These are phyloP conservation scores for Agonopterix heracliana DNA, from an alignment of 2,888 invertebrate genomes.

Conservation along the genomic window DNA sequence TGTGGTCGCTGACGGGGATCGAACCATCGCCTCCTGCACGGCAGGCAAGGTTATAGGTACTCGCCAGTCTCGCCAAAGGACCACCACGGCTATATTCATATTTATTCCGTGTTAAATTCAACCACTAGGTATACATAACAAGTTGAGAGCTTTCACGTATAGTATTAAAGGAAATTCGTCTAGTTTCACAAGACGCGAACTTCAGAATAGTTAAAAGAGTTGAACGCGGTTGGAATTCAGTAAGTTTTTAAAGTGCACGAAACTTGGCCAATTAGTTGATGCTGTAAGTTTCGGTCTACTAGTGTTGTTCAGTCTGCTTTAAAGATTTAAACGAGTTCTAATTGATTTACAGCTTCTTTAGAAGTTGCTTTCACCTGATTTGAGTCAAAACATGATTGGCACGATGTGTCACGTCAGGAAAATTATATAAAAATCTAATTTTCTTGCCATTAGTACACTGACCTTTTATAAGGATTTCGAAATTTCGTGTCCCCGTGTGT, in stretches of 20 bases:
- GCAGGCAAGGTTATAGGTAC: too few relatives aligned
- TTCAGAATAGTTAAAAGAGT: constrained; percentile 12
- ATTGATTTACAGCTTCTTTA: constrained; percentile 15
- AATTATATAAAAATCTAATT: too few relatives aligned
- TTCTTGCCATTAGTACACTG: too few relatives aligned
- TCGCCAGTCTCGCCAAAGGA: too few relatives aligned
- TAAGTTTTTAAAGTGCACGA: constrained; percentile 48
- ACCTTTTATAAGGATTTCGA: too few relatives aligned
- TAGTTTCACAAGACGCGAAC: constrained; percentile 1
- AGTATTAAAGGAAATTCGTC: background rate
- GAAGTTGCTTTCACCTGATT: background rate
- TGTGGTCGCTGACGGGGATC: too few relatives aligned
- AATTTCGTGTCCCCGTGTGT: too few relatives aligned
- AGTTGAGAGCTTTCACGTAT: background rate
- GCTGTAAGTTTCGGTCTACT: constrained; percentile 32
- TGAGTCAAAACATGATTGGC: too few relatives aligned
- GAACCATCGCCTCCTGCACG: too few relatives aligned
- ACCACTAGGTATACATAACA: constrained; percentile 8
- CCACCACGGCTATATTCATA: too few relatives aligned
- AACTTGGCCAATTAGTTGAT: constrained; percentile 58
- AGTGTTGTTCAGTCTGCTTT: constrained; percentile 27
- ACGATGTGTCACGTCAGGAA: too few relatives aligned
- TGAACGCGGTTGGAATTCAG: constrained; percentile 34
- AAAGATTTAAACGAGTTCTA: constrained; percentile 19
- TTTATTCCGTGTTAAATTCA: constrained; percentile 21